Evolutionary conservation across 1,140 invertebrate genomes (phyloP), one percentile per base, ranked within the genome.

Genomic region (Andrena cerasifolii): DNA sequence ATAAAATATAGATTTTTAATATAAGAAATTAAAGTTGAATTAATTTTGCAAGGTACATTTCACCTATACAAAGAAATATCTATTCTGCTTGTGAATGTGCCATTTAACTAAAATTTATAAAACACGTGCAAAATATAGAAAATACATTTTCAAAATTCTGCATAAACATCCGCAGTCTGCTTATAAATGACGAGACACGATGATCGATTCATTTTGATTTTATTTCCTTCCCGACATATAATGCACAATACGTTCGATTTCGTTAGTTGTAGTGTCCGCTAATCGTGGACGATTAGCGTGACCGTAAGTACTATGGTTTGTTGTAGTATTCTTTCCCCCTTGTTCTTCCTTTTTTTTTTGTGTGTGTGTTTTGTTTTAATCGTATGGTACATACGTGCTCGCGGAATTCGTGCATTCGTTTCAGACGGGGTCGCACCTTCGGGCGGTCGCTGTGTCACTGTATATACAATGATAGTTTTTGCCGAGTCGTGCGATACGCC

Each of bases 171-270:
- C 10, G 36, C 36, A 40, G 36, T 40, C 10, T 40, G 10, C 4
- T 21, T 36, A 14, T 14, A 7, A 51, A 28, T 49, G 21, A 59
- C 0, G 33, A 51, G 5, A 43, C 49, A 31, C 16, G 21, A 14
- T 21, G 72, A 82, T 85, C 70, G 80, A 49, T 82, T 86, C 51
- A 86, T 88, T 88, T 88, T 88, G 87, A 88, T 88, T 88, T 88
- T 87, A 87, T 87, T 87, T 82, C 56, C 61, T 87, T 87, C 54
- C 75, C 78, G 67, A 86, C 78, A 79, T 72, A 80, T 78, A 88
- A 88, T 87, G 78, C 82, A 82, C 84, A 87, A 82, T 86, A 84
- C 72, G 63, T 75, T 61, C 73, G 58, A 63, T 63, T 67, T 79
- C 80, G 49, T 79, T 82, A 79, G 59, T 62, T 54, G 73, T 77